Base-by-base conservation (phyloP, 2,888 invertebrate genomes). In the Drosophila gaucha region DNA sequence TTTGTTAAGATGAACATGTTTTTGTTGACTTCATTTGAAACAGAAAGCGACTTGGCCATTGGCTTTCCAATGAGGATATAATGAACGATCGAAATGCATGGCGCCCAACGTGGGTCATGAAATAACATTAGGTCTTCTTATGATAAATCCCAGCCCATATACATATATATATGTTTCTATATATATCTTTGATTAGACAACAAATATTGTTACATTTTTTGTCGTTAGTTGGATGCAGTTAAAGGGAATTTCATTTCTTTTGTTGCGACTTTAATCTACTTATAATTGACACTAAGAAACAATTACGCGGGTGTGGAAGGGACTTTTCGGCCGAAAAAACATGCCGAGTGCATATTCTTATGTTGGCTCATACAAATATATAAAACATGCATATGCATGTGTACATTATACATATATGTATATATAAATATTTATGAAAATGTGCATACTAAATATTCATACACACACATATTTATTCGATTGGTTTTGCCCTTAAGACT, bases 231-330 rank as follows among this genome's bases (percentile, higher is more conserved):
- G 63, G 20, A 38, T 58, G 31, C 26, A 20, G 24, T 39, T 60
- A 20, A 26, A 18, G 22, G 28, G n/a, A 18, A 33, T n/a, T 24
- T 18, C 5, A 2, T 18, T 38, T 20, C 2, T 26, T 41, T 41
- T 26, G 38, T 39, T 47, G 28, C 20, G 22, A 46, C 58, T 46
- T 72, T 74, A 44, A 54, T 46, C 70, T 69, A 69, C 55, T 65
- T 52, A 52, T 75, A 73, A 73, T 73, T 73, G 72, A 73, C 72
- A 65, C 59, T 64, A 55, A 64, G 71, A 72, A 75, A 75, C 55
- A 75, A 64, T 59, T 55, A 58, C 28, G 69, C 54, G 52, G 31
- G 18, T 56, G 54, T 63, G 39, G 49, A 47, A 30, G 38, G 56
- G 55, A 50, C 49, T 18, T 46, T 26, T 33, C 22, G 26, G 38